Percentiles rank a stretch among this genome's conserved stretches.
Conservation (phyloP, 2,797 vertebrate genomes). For the Oryzias sinensis region DNA sequence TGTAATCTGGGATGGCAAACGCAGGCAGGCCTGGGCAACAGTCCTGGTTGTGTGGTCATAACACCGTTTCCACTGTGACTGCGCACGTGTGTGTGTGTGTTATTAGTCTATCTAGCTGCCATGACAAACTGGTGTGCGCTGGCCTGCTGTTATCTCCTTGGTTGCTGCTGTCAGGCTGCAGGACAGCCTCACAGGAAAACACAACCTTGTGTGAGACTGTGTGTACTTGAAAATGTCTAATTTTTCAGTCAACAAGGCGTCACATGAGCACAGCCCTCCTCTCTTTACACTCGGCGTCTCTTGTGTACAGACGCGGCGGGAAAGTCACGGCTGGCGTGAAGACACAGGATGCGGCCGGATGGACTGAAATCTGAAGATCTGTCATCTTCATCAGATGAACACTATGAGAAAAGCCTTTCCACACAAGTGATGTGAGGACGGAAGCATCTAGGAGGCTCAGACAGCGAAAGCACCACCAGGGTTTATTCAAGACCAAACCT, state of each 20-base stretch:
- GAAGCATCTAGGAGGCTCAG: too few relatives aligned
- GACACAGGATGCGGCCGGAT: too few relatives aligned
- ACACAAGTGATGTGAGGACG: too few relatives aligned
- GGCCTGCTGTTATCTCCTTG: constrained; percentile 67
- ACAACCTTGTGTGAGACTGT: constrained; percentile 20
- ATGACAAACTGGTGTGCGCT: constrained; percentile 56
- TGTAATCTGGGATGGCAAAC: constrained; percentile 74
- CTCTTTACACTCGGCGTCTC: constrained; percentile 31
- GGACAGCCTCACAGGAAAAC: constrained; percentile 54
- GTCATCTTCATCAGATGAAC: too few relatives aligned
- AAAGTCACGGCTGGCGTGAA: too few relatives aligned
- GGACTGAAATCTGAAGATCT: too few relatives aligned
- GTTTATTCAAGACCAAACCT: too few relatives aligned
- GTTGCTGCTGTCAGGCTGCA: constrained; percentile 70
- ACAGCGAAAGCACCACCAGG: too few relatives aligned
- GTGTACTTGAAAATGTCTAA: constrained; percentile 29
- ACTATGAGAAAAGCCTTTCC: too few relatives aligned
- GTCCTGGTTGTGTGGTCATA: constrained; percentile 66
- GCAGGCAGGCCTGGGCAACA: constrained; percentile 65
- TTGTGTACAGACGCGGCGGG: not conserved
- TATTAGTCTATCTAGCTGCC: constrained; percentile 59
- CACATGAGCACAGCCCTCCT: constrained; percentile 29
- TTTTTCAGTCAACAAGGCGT: constrained; percentile 46
- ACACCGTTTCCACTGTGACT: constrained; percentile 63
- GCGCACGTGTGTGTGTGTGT: constrained; percentile 39